A percentile compares a stretch with the other conserved stretches of the same genome.
phyloP scores from a whole-genome alignment of 1,140 invertebrate species.

The Heliothis subflexa region DNA sequence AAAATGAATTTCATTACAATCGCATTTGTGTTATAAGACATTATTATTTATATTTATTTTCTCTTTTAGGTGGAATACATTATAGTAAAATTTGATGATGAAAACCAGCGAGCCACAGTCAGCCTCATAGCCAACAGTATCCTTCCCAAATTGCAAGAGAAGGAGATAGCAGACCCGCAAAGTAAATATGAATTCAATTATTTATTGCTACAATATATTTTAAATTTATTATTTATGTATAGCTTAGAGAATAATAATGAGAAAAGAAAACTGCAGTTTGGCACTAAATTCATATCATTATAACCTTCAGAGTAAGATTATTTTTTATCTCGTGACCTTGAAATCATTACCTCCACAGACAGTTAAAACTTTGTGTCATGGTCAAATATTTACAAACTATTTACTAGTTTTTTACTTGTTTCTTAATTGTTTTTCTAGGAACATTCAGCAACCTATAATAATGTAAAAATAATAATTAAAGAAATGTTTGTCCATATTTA shows the following conservation, averaged over 20 bases:
- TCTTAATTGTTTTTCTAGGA: too few species aligned
- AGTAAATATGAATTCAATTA: conserved; percentile 85
- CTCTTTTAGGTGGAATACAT: conserved; percentile 95
- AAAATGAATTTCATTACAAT: too few species aligned
- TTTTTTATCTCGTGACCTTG: conserved; percentile 1
- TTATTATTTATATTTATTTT: background rate
- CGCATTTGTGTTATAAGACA: too few species aligned
- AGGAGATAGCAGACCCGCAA: conserved; percentile 92
- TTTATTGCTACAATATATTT: background rate
- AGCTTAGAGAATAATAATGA: too few species aligned
- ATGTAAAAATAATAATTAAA: too few species aligned
- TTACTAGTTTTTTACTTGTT: too few species aligned
- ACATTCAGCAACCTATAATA: too few species aligned
- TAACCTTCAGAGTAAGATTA: background rate
- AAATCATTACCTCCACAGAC: conserved; percentile 6
- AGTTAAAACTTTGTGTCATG: conserved; percentile 1
- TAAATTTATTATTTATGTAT: too few species aligned
- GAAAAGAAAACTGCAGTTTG: too few species aligned
- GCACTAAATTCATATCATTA: background rate
- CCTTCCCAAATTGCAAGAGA: conserved; percentile 93
- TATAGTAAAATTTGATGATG: conserved; percentile 97
- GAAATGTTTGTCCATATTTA: too few species aligned
- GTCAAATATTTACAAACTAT: background rate
- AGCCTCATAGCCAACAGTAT: conserved; percentile 94
- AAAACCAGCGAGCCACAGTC: conserved; percentile 93